Evolutionary conservation across 2,113 vertebrate genomes (phyloP).

Genomic region (human (Homo sapiens)): GRCh38 chr19:3094501-3095000

Average conservation of each 20-base stretch:
- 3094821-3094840: no score
- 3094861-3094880: neutral
- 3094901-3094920: no score
- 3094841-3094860: neutral
- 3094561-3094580: conserved; percentile 35
- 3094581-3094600: conserved; percentile 17
- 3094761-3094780: conserved; percentile 94
- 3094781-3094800: conserved; percentile 87
- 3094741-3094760: conserved; percentile 93
- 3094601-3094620: conserved; percentile 40
- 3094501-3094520: conserved; percentile 32
- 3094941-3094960: no score
- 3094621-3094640: conserved; percentile 74
- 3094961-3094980: neutral
- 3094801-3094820: neutral
- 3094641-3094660: conserved; percentile 71
- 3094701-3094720: conserved; percentile 95
- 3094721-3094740: conserved; percentile 96
- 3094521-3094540: neutral
- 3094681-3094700: conserved; percentile 97
- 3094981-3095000: neutral
- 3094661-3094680: conserved; percentile 96
- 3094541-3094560: conserved; percentile 16
- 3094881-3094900: neutral
- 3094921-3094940: no score